These are phyloP conservation scores for Neodiprion fabricii DNA, from an alignment of 1,140 invertebrate species.

Conservation along the genomic window DNA sequence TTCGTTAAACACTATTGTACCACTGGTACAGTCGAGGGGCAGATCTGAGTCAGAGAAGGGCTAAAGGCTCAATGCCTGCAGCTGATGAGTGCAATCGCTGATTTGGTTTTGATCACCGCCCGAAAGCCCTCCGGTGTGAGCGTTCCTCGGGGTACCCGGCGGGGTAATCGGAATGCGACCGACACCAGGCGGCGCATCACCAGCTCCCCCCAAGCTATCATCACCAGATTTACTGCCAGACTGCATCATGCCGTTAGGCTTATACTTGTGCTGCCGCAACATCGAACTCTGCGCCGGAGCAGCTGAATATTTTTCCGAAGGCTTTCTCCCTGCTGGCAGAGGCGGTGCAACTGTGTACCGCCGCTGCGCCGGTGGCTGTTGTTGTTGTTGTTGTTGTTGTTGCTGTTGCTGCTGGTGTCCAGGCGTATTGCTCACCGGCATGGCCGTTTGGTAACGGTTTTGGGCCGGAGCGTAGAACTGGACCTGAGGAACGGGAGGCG, in stretches of 20 bases:
- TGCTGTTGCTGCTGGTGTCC: conserved; percentile 17
- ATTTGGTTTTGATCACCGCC: conserved; percentile 46
- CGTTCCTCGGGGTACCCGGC: conserved; percentile 45
- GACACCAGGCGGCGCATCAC: conserved; percentile 41
- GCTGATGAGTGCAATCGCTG: conserved; percentile 56
- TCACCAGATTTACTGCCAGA: conserved; percentile 35
- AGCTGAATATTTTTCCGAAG: conserved; percentile 36
- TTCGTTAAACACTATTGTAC: not conserved
- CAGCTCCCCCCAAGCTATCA: conserved; percentile 43
- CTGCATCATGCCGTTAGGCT: conserved; percentile 49
- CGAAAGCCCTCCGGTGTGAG: conserved; percentile 11
- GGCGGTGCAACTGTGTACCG: conserved; percentile 2
- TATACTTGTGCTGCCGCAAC: conserved; percentile 47
- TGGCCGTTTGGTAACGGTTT: conserved; percentile 42
- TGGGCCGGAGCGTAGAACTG: conserved; percentile 48
- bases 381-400: conserved; percentile 28
- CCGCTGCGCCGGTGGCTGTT: conserved; percentile 24
- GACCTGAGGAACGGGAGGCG: conserved; percentile 55
- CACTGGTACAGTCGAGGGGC: not conserved
- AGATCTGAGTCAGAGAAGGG: conserved; percentile 5
- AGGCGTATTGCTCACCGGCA: conserved; percentile 25
- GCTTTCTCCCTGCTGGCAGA: not conserved
- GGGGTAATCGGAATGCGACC: conserved; percentile 49
- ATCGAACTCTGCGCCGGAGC: conserved; percentile 29
- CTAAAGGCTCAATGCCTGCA: conserved; percentile 55